Evolutionary conservation across 2,888 invertebrate genomes (phyloP), one percentile per base, ranked within the genome.

Genomic region (Mythimna loreyi): DNA sequence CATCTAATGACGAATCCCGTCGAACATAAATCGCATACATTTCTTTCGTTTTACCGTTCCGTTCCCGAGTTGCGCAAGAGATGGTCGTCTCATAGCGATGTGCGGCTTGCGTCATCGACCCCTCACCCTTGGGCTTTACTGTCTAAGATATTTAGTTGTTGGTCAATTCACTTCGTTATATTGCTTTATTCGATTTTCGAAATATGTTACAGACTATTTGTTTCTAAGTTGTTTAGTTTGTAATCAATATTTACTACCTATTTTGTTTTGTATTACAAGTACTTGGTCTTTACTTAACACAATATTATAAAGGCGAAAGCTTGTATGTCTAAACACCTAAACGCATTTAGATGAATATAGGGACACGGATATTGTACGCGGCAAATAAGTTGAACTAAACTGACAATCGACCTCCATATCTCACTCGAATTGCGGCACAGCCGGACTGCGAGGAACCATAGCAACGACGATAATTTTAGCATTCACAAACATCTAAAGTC

Each of bases 1-100:
- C n/a, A n/a, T n/a, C n/a, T n/a, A n/a, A n/a, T n/a, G n/a, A n/a
- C n/a, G n/a, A n/a, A n/a, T n/a, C n/a, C n/a, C n/a, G 69, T 67
- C 56, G 75, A 78, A 78, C 75, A 75, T 73, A 78, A 75, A 81
- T 72, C 63, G 68, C 75, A 53, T 23, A 71, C 72, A 75, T 83
- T 69, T 71, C 74, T 67, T 63, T 55, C 33, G 53, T 67, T 60
- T 71, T 73, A 66, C 62, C 49, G 58, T 69, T n/a, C n/a, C n/a
- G n/a, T n/a, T 72, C 68, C 67, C 33, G 50, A 40, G 70, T 82
- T 83, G 67, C 79, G 75, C 60, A 82, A 82, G 71, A n/a, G 68
- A 3, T 40, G 75, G 68, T 75, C 82, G 81, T 78, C 66, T 78
- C 84, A 83, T 78, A 59, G 55, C 50, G 67, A 83, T 81, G 76